These are phyloP conservation scores for cattle (Bos taurus) DNA, from an alignment of 2,113 vertebrate genomes.

Conservation along the genomic window DNA sequence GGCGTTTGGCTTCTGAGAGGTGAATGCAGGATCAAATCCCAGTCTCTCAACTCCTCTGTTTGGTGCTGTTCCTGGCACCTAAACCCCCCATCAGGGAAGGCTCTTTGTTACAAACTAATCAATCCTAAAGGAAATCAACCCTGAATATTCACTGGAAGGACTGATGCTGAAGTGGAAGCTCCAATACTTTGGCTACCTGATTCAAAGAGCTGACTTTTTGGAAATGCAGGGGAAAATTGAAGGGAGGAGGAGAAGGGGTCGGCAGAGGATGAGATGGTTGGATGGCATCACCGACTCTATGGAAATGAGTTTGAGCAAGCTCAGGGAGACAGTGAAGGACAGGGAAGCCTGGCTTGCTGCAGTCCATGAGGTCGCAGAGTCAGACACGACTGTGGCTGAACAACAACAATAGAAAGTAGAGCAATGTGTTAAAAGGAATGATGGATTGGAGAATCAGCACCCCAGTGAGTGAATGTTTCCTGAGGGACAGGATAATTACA, in stretches of 20 bases:
- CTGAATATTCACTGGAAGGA: background rate
- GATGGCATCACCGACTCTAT: background rate
- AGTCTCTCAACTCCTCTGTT: background rate
- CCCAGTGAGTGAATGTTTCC: background rate
- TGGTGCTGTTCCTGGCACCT: too few relatives aligned
- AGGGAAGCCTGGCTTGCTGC: background rate
- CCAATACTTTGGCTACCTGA: background rate
- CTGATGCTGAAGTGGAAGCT: background rate
- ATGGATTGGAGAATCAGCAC: background rate
- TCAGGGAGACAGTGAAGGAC: background rate
- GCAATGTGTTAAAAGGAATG: background rate
- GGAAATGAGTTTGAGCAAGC: background rate
- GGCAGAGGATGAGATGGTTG: background rate
- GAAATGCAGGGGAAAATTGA: background rate
- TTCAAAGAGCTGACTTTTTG: background rate
- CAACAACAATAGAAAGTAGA: background rate
- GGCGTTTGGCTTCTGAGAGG: background rate
- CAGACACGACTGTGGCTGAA: background rate
- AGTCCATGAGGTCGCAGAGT: background rate
- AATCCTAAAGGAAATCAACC: background rate
- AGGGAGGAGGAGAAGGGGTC: background rate
- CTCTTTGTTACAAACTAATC: background rate
- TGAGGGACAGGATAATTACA: background rate
- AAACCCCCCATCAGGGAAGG: accelerated
- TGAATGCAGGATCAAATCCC: background rate